Evolutionary conservation across 2,888 invertebrate species (phyloP).

Genomic region (Cheilosia soror): DNA sequence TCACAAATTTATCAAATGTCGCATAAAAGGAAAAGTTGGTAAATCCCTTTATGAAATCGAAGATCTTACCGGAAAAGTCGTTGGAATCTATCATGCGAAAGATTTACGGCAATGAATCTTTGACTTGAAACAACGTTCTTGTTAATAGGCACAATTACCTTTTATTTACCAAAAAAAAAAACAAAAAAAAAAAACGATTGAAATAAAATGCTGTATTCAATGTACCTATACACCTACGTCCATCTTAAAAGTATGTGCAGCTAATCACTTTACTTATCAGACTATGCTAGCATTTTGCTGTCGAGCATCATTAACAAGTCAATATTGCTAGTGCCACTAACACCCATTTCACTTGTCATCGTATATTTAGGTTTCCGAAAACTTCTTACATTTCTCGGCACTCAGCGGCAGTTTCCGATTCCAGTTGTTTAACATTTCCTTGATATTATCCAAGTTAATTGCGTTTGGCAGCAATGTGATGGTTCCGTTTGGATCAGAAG

Average conservation of each 20-base stretch:
- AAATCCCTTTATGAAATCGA: neutral
- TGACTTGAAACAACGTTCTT: no score
- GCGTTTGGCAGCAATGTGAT: slow-evolving; percentile 77
- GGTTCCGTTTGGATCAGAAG: slow-evolving; percentile 81
- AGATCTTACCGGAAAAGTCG: neutral
- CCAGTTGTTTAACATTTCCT: slow-evolving; percentile 78
- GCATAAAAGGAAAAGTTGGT: neutral
- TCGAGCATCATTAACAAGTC: slow-evolving; percentile 78
- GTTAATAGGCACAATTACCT: no score
- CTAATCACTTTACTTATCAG: neutral
- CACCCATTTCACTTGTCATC: slow-evolving; percentile 18
- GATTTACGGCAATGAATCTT: neutral
- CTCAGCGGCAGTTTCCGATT: slow-evolving; percentile 77
- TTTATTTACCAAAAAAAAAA: no score
- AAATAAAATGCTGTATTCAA: neutral
- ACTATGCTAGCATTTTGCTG: slow-evolving; percentile 29
- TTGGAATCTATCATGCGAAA: neutral
- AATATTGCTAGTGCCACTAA: no score
- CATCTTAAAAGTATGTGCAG: neutral
- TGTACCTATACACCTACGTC: neutral
- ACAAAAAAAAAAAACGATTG: no score
- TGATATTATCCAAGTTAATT: slow-evolving; percentile 80
- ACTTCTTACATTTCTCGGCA: slow-evolving; percentile 79
- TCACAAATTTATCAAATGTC: neutral
- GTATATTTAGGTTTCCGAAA: slow-evolving; percentile 77